Percentiles rank a stretch among this genome's conserved stretches.
These are phyloP conservation scores for Rhorus exstirpatorius DNA, from an alignment of 2,888 invertebrate species.

Conservation along the genomic window DNA sequence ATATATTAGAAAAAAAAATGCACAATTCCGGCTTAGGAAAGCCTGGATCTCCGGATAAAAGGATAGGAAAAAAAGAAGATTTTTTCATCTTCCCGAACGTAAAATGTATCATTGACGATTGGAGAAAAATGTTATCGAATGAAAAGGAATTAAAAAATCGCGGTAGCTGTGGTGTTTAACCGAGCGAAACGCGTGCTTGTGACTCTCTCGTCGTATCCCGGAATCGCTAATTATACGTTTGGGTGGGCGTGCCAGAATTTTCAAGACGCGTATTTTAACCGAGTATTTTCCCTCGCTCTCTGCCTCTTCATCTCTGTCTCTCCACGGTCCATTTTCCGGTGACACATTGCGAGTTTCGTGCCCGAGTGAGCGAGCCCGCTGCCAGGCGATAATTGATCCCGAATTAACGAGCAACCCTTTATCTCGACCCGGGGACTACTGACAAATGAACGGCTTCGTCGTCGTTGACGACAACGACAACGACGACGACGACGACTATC, in stretches of 20 bases:
- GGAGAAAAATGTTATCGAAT: no score
- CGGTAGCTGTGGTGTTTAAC: conserved; percentile 50
- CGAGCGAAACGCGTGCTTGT: conserved; percentile 43
- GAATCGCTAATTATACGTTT: conserved; percentile 71
- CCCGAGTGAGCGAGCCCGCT: conserved; percentile 67
- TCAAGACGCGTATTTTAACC: background rate
- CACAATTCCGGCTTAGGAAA: no score
- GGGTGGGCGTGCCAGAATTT: conserved; percentile 62
- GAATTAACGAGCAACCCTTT: conserved; percentile 80
- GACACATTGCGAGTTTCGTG: conserved; percentile 57
- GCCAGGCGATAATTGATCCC: conserved; percentile 79
- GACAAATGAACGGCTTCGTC: conserved; percentile 75
- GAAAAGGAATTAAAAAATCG: no score
- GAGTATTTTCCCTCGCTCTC: conserved; percentile 43
- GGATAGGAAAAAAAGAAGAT: no score
- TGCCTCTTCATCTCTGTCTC: conserved; percentile 49
- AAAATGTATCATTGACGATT: no score
- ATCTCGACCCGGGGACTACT: conserved; percentile 71
- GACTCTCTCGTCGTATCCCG: conserved; percentile 36
- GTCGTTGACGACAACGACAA: conserved; percentile 22
- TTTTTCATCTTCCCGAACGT: no score
- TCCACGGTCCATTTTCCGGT: conserved; percentile 71
- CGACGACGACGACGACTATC: conserved; percentile 30
- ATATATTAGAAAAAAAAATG: no score
- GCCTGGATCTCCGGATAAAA: no score